phyloP scores from a whole-genome alignment of 2,888 invertebrate species.

The Branchellion lobata region DNA sequence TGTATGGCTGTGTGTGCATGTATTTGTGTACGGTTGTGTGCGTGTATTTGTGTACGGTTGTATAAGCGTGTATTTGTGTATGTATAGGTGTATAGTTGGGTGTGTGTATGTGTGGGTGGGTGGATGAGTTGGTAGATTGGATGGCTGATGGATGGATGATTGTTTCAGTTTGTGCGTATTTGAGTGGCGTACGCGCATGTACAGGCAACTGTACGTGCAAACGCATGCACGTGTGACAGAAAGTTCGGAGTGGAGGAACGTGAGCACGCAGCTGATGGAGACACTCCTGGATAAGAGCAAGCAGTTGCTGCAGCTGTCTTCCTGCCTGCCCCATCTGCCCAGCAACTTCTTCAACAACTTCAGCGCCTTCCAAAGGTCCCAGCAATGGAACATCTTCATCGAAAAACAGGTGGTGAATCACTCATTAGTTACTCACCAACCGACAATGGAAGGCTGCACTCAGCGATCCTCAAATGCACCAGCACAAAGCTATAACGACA shows the following conservation, averaged over 20 bases:
- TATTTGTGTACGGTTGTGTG: not conserved
- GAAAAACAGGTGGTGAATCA: slow-evolving; percentile 57
- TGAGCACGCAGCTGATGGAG: slow-evolving; percentile 69
- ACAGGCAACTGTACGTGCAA: too few relatives aligned
- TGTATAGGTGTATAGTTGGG: not conserved
- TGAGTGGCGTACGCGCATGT: slow-evolving; percentile 41
- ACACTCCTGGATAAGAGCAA: slow-evolving; percentile 67
- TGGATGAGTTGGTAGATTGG: too few relatives aligned
- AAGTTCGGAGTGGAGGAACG: slow-evolving; percentile 67
- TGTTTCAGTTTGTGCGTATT: not conserved
- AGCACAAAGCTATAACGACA: too few relatives aligned
- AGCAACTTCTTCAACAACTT: slow-evolving; percentile 69
- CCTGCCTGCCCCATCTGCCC: slow-evolving; percentile 62
- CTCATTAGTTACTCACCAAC: slow-evolving; percentile 1
- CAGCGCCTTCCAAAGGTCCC: slow-evolving; percentile 66
- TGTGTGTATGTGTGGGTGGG: not conserved
- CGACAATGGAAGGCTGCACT: too few relatives aligned
- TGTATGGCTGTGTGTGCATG: too few relatives aligned
- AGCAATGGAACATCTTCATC: slow-evolving; percentile 65
- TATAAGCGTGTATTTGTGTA: not conserved
- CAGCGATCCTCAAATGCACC: too few relatives aligned
- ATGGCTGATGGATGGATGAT: not conserved
- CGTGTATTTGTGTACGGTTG: not conserved
- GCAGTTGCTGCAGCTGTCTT: slow-evolving; percentile 57
- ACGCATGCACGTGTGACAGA: too few relatives aligned